Base-by-base conservation (phyloP, 2,888 invertebrate species). In the Drosophila leonis region DNA sequence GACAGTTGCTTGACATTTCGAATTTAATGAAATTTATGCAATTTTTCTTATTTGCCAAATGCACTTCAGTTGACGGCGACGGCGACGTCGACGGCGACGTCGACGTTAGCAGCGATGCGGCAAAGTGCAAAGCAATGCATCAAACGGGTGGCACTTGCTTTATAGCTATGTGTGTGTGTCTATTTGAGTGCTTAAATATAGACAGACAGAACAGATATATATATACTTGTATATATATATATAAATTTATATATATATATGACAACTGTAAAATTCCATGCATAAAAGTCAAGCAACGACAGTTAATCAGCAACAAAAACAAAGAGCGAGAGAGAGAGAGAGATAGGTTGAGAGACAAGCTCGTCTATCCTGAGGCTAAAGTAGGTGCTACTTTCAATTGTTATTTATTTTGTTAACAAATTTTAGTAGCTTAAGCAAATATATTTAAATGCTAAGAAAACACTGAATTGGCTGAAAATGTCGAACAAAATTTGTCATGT, bases 11-110 rank as follows among this genome's bases (percentile, higher is more conserved):
- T 83, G 84, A 85, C 84, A 88, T 88, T 85, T 85, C 82, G 83
- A 88, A 80, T 88, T 87, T 90, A 90, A 90, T 90, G 82, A 90
- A 90, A 90, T 90, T 86, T 90, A 90, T 90, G 88, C 88, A 87
- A 84, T 87, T 84, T 87, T 83, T 85, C 88, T 86, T 88, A 86
- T 86, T 86, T 86, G 86, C 83, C 88, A 85, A 88, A 88, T 85
- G 84, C 86, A 85, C 81, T 88, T 80, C 75, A 73, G 81, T 51
- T 65, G 56, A 18, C 59, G 64, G 12, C 31, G 18, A 10, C 37
- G 65, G 54, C 61, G 39, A 46, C 73, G 57, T 44, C 65, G 59
- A 55, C 64, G 62, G 65, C 2, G 54, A 10, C 41, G 67, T 55
- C 62, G 42, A 46, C 70, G 60, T 52, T 67, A 54, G 70, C 68